Base-by-base conservation (phyloP, 2,888 invertebrate genomes). In the Caenorhabditis becei region DNA sequence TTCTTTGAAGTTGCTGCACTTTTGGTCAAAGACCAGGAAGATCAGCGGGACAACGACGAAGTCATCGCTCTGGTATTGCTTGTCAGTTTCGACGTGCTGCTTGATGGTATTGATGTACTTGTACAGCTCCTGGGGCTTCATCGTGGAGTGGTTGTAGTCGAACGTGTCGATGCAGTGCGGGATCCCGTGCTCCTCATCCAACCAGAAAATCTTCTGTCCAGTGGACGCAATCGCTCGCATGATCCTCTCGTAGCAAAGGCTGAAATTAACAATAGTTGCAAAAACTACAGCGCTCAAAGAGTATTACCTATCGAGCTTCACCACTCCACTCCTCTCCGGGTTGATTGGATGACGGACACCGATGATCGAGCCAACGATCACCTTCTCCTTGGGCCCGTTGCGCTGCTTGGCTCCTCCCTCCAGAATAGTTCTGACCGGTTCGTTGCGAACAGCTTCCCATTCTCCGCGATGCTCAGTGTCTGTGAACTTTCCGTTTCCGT, bases 391-490 rank as follows among this genome's bases (percentile, higher is more conserved):
- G 20, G 16, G 14, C 1, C 53, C 8, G 11, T 44, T 44, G 11
- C 49, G 26, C 16, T 16, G 1, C 16, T 7, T 26, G 1, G 35
- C 11, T 1, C 32, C 32, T 32, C 32, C 32, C 7, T 41, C 44
- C 1, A 71, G 35, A 3, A 71, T 61, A 2, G 53, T 54, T 1
- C 71, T n/a, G 3, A 44, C 18, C 1, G 62, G 54, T 10, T 59
- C 41, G 24, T 65, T 1, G 8, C 37, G 49, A 11, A 71, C 14
- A 4, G 74, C 74, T 16, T 58, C 53, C 74, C 74, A 74, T 5
- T 51, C 59, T 49, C 66, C 74, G 5, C 26, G 5, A 18, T 41
- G 49, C 1, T 66, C 37, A 1, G 1, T 5, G 35, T 74, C 66
- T 0, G 11, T 5, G 32, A 32, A 32, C 51, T 14, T 54, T 11